Conservation (phyloP, 2,113 vertebrate species). For the Anseranas semipalmata region DNA sequence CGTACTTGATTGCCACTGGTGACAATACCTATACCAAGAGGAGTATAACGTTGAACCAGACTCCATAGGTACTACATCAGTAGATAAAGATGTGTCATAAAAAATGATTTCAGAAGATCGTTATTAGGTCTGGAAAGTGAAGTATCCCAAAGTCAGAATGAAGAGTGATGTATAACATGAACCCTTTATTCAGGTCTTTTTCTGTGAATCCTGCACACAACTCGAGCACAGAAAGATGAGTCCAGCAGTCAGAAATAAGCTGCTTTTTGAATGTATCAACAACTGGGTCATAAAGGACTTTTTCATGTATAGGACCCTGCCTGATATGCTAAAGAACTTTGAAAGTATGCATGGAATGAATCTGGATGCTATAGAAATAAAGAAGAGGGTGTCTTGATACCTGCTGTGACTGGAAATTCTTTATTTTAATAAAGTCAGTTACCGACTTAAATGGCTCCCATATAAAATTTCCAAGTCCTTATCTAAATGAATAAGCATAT, state of each 20-base stretch:
- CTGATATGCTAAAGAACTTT: background rate
- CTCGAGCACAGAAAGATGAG: background rate
- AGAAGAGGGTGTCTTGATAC: background rate
- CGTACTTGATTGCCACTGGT: background rate
- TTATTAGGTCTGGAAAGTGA: background rate
- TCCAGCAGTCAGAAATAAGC: background rate
- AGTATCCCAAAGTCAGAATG: background rate
- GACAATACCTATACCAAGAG: background rate
- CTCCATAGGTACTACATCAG: background rate
- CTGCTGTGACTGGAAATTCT: background rate
- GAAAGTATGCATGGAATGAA: background rate
- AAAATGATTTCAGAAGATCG: background rate
- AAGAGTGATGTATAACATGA: background rate
- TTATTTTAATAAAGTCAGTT: background rate
- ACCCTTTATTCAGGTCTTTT: background rate
- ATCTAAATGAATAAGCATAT: background rate
- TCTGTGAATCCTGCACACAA: background rate
- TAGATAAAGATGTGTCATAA: background rate
- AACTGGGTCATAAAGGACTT: background rate
- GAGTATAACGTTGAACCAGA: background rate
- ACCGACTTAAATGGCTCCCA: background rate
- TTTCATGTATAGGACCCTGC: background rate
- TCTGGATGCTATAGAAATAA: background rate
- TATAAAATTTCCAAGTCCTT: background rate
- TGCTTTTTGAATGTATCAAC: background rate